Conservation (phyloP, 2,113 vertebrate species). For the Poeciliopsis retropinna region DNA sequence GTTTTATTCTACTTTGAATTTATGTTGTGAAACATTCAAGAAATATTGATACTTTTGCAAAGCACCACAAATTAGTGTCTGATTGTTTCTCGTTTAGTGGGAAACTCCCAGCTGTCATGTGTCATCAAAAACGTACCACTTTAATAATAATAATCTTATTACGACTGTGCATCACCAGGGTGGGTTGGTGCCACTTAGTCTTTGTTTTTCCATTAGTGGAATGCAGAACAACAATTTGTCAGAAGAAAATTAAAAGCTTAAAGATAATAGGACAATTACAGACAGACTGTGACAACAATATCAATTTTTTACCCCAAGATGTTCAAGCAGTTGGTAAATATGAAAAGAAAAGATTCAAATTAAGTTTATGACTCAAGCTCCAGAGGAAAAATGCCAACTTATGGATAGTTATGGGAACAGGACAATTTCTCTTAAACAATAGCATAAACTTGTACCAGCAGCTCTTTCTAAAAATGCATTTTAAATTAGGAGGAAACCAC, state of each 20-base stretch:
- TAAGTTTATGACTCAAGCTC: too few species aligned
- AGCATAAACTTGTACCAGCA: too few species aligned
- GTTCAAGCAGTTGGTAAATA: not conserved
- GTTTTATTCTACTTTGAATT: not conserved
- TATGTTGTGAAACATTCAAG: not conserved
- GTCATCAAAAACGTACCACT: constrained; percentile 33
- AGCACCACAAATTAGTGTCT: not conserved
- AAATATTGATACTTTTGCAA: not conserved
- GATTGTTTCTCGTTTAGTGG: constrained; percentile 9
- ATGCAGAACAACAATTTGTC: constrained; percentile 5
- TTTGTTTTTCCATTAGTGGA: constrained; percentile 37
- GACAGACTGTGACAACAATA: not conserved
- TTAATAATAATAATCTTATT: constrained; percentile 55
- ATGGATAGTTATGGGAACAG: too few species aligned
- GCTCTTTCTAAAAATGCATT: too few species aligned
- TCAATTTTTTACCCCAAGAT: not conserved
- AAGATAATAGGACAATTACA: not conserved
- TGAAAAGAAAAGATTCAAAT: too few species aligned
- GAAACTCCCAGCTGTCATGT: constrained; percentile 19
- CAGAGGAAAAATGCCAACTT: too few species aligned
- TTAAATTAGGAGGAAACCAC: too few species aligned
- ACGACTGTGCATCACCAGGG: constrained; percentile 27
- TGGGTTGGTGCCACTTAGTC: constrained; percentile 7
- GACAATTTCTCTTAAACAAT: too few species aligned
- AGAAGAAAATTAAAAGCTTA: constrained; percentile 6